Conservation (phyloP, 2,113 vertebrate genomes). For the Fulmarus glacialis region DNA sequence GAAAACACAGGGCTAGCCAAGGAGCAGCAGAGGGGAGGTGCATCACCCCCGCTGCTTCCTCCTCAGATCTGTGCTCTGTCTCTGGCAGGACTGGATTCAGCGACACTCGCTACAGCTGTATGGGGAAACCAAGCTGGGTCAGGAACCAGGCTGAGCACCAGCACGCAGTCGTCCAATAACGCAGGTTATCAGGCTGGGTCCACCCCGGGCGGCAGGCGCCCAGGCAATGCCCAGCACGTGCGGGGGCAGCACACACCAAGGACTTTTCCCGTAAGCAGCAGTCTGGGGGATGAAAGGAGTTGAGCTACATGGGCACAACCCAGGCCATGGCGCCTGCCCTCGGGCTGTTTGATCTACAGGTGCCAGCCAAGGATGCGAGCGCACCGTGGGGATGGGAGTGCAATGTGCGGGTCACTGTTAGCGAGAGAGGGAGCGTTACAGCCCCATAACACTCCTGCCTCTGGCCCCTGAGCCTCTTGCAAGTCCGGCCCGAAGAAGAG, state of each 20-base stretch:
- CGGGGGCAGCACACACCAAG: fast-evolving
- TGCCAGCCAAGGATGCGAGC: neutral
- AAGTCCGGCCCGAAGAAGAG: neutral
- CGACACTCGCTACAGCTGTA: fast-evolving
- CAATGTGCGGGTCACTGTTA: neutral
- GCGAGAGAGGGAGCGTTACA: fast-evolving
- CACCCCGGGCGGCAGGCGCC: fast-evolving
- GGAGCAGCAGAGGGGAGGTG: neutral
- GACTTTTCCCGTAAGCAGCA: neutral
- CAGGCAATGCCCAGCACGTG: fast-evolving
- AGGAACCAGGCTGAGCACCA: neutral
- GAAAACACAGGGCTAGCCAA: neutral
- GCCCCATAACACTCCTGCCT: neutral
- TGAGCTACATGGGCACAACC: neutral
- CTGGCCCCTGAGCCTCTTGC: fast-evolving
- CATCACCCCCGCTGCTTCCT: neutral
- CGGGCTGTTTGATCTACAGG: neutral
- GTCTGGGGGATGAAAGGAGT: neutral
- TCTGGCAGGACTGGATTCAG: neutral
- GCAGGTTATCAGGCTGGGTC: neutral
- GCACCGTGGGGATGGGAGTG: fast-evolving
- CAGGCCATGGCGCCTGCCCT: fast-evolving
- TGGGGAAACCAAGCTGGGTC: fast-evolving
- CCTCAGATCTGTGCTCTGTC: neutral
- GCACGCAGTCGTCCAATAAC: fast-evolving